phyloP scores from a whole-genome alignment of 2,888 invertebrate species.

The Volucella zonaria region DNA sequence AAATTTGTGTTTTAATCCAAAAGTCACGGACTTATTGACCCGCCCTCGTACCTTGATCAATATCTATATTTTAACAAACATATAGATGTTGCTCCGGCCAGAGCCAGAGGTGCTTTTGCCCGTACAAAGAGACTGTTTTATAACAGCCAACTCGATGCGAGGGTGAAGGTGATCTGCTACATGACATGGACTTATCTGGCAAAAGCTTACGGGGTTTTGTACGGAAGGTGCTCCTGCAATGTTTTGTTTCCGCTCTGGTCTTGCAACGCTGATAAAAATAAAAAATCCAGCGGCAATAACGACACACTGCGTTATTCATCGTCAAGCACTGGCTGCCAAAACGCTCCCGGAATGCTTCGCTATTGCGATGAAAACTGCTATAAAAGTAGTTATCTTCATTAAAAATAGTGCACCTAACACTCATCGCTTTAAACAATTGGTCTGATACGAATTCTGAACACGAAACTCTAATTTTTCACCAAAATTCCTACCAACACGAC shows the following conservation, averaged over 20 bases:
- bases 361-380: conserved; percentile 19
- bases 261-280: conserved; percentile 21
- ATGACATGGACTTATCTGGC: too few species aligned
- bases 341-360: conserved; percentile 15
- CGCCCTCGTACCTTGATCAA: too few species aligned
- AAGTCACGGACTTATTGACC: too few species aligned
- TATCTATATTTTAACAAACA: too few species aligned
- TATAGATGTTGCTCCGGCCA: too few species aligned
- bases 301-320: conserved; percentile 4
- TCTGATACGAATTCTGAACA: conserved; percentile 17
- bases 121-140: too few species aligned
- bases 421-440: conserved; percentile 15
- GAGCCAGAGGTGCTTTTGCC: too few species aligned
- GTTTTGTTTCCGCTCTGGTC: conserved; percentile 9
- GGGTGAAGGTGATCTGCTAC: too few species aligned
- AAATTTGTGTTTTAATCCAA: too few species aligned
- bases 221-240: conserved; percentile 1
- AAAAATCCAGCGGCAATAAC: conserved; percentile 22
- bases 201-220: too few species aligned
- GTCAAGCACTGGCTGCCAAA: conserved; percentile 19
- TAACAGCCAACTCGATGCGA: too few species aligned
- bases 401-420: conserved; percentile 20
- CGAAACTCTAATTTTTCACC: conserved; percentile 22
- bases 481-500: conserved; percentile 75
- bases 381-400: too few species aligned